phyloP scores from a whole-genome alignment of 2,888 invertebrate species.

The Psylliodes chrysocephalus region DNA sequence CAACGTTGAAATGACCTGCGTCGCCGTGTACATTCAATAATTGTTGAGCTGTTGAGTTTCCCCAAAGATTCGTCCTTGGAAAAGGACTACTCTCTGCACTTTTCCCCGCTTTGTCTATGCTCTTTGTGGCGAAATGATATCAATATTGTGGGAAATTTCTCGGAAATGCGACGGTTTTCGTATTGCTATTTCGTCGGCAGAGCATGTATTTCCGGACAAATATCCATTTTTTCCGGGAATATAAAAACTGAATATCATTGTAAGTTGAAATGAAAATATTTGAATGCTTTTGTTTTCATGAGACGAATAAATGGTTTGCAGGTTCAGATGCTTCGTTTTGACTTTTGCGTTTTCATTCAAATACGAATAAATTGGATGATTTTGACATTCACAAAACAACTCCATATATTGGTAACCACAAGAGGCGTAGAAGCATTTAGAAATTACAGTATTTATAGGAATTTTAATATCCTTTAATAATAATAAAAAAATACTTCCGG shows the following conservation, averaged over 20 bases:
- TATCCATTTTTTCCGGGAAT: not conserved
- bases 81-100: constrained; percentile 15
- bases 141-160: constrained; percentile 4
- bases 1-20: constrained; percentile 22
- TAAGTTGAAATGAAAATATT: not conserved
- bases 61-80: constrained; percentile 7
- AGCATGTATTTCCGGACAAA: not conserved
- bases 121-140: constrained; percentile 10
- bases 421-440: too few species aligned
- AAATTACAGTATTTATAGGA: too few species aligned
- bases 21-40: constrained; percentile 20
- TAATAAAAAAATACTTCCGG: too few species aligned
- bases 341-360: too few species aligned
- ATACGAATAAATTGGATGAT: too few species aligned
- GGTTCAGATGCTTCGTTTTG: too few species aligned
- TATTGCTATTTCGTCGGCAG: not conserved
- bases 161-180: not conserved
- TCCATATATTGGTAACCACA: too few species aligned
- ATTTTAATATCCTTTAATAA: too few species aligned
- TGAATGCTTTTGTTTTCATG: not conserved
- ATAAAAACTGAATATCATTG: not conserved
- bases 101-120: constrained; percentile 11
- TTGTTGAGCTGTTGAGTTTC: constrained; percentile 21
- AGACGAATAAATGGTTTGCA: too few species aligned
- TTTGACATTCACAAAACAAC: too few species aligned